Evolutionary conservation across 64 coral and sea anemone genomes (phyloP), one percentile per base, ranked within the genome.

Genomic region (Astreopora myriophthalma): DNA sequence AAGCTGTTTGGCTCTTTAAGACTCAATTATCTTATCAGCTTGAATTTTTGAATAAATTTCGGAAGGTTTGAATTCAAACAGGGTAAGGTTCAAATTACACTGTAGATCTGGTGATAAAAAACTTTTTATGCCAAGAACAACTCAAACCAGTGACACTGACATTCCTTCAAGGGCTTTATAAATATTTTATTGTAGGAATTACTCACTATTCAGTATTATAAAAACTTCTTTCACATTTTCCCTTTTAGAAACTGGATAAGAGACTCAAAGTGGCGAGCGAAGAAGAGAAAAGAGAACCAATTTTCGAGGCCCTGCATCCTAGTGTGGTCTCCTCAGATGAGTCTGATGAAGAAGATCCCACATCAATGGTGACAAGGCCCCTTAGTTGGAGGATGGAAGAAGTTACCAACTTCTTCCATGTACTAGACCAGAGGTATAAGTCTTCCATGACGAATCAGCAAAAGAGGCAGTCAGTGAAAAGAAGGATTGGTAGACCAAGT

Each of bases 201-300:
- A 24, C 7, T 66, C 11, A 66, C 11, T 66, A 66, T 24, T 24
- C 6, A 66, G n/a, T 66, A 6, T 11, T 66, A 49, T 0, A 49
- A 66, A 23, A 5, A 25, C 20, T 35, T 35, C 34, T 35, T 5
- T 20, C 9, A 66, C 7, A 66, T 73, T 38, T 23, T 22, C 62
- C 25, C 33, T 38, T 73, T 73, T 73, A 73, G 71, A 73, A 73
- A 73, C 71, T 37, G 62, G 62, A 66, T 66, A 66, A 66, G 5
- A 48, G 44, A 48, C 44, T 48, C 44, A 48, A 10, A 66, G 63
- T 25, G 22, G 63, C 23, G 11, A 26, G 2, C 6, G 63, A 66
- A 49, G 46, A 10, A 66, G 63, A 27, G 23, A 66, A 66, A 11
- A 66, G 11, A 13, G 10, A 1, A 10, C 8, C 9, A 55, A 10